A percentile compares a stretch with the other conserved stretches of the same genome.
Evolutionary conservation across 2,797 vertebrate genomes (phyloP).

Genomic region (Perdix hodgsoniae): DNA sequence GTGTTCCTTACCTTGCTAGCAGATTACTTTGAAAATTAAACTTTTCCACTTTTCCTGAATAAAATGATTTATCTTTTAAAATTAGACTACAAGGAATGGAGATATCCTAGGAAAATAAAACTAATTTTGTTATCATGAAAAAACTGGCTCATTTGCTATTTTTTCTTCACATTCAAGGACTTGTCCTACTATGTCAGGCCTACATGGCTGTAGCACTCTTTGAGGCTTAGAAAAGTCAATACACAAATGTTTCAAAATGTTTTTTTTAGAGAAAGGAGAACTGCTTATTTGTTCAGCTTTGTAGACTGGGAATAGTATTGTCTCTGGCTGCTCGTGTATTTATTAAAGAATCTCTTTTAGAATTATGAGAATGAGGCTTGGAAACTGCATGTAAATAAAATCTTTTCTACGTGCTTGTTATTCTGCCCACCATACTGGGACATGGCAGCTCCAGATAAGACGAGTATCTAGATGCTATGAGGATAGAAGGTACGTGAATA

Average conservation of each 20-base stretch:
- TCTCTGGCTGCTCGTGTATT: neutral
- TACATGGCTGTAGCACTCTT: neutral
- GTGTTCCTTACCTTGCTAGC: neutral
- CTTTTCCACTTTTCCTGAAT: neutral
- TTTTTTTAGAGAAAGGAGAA: neutral
- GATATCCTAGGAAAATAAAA: neutral
- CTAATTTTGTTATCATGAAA: neutral
- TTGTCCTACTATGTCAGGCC: neutral
- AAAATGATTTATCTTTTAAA: neutral
- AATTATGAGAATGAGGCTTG: neutral
- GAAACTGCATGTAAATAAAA: neutral
- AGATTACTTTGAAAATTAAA: slow-evolving; percentile 1
- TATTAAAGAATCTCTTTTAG: neutral
- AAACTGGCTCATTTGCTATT: neutral
- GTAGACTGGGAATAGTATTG: neutral
- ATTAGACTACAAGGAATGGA: neutral
- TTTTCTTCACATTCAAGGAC: neutral
- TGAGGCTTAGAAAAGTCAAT: slow-evolving; percentile 2
- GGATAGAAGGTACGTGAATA: neutral
- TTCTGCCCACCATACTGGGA: neutral
- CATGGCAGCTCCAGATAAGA: neutral
- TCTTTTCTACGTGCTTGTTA: neutral
- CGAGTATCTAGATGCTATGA: neutral
- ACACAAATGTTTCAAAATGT: neutral
- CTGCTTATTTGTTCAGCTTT: neutral